Base-by-base conservation (phyloP, 2,797 vertebrate genomes). In the Tapirus indicus region DNA sequence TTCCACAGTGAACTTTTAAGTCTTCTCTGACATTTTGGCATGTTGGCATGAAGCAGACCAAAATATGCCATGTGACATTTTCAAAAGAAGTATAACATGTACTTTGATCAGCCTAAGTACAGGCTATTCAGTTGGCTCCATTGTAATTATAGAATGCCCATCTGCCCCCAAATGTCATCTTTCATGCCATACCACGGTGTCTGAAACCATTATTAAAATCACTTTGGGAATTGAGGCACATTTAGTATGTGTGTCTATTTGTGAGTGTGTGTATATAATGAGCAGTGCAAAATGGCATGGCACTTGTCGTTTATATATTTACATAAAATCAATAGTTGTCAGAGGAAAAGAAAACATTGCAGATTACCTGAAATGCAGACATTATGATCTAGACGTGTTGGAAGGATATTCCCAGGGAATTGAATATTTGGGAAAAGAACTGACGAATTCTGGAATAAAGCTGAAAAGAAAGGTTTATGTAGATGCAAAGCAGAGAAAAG, bases 191-290 rank as follows among this genome's bases (percentile, higher is more conserved):
- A 18, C 6, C 23, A n/a, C 27, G 7, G 10, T 66, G 16, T 78
- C 49, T 72, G 11, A 88, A 75, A 68, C 32, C n/a, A 71, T 87
- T 58, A 72, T 69, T 92, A 87, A 68, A 95, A 94, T 91, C 58
- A 82, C 2, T 56, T 54, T 77, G 49, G 38, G 68, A 90, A 94
- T 0, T 38, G 20, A 83, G 75, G 9, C 7, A 23, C n/a, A 82
- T 79, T 66, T 52, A 62, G 7, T 71, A 17, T 47, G 52, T 17
- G 7, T 80, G 2, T 21, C 21, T 49, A 35, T 56, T 2, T 72
- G 20, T n/a, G 60, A 72, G 21, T 49, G 4, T 74, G 41, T 41
- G 8, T 32, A 32, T 84, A 3, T 86, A 88, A n/a, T 27, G 8
- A 82, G 13, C 6, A 58, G 41, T n/a, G 13, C 35, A 95, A 85